phyloP scores from a whole-genome alignment of 2,113 vertebrate species.

The Elaphurus davidianus region DNA sequence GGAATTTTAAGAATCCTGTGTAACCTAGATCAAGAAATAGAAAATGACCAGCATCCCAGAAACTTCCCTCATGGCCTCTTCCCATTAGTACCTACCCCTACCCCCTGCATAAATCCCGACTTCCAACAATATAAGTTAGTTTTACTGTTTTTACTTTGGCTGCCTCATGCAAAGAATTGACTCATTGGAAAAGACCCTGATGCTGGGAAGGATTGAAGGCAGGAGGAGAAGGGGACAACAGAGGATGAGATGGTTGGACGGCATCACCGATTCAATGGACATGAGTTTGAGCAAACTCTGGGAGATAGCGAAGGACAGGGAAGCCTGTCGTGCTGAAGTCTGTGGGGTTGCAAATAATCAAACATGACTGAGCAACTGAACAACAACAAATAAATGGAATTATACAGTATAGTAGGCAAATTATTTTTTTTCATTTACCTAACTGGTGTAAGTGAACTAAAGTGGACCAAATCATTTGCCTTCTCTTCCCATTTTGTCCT shows the following conservation, averaged over 20 bases:
- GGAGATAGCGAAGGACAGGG: not conserved
- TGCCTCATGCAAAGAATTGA: not conserved
- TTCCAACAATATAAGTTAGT: constrained; percentile 8
- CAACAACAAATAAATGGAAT: not conserved
- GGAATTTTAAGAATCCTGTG: constrained; percentile 2
- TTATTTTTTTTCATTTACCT: constrained; percentile 31
- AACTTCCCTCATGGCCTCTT: not conserved
- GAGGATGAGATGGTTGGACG: not conserved
- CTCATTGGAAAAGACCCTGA: not conserved
- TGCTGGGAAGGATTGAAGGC: not conserved
- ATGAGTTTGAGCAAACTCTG: not conserved
- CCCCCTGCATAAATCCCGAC: not conserved
- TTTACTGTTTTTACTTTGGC: constrained; percentile 8
- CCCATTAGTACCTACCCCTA: not conserved
- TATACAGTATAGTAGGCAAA: not conserved
- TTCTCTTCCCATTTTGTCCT: constrained; percentile 32
- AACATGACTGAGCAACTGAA: not conserved
- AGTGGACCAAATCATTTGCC: not conserved
- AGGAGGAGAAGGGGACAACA: not conserved
- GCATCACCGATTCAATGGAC: not conserved
- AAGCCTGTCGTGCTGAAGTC: not conserved
- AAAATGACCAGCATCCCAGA: not conserved
- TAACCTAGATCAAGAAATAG: not conserved
- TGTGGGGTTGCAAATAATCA: not conserved
- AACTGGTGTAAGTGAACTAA: not conserved